Conservation (phyloP, 2,888 invertebrate species). For the Phasia obesa region DNA sequence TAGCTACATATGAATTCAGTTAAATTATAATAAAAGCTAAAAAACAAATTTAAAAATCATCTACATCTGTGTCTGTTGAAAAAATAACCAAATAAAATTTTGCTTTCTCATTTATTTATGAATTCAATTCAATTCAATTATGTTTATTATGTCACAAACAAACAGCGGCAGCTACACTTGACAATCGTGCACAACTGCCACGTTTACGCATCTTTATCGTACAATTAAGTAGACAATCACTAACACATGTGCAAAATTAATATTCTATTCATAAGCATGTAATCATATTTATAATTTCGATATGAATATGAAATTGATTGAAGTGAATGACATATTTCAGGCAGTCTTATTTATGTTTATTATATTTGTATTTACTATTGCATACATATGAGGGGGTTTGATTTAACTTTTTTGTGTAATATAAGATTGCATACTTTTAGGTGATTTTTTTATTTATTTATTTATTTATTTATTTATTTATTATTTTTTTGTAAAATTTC, state of each 20-base stretch:
- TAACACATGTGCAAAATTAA: slow-evolving; percentile 30
- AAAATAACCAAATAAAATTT: too few relatives aligned
- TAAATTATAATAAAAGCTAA: too few relatives aligned
- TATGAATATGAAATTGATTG: slow-evolving; percentile 50
- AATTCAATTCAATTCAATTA: slow-evolving; percentile 27
- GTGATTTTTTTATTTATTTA: not conserved
- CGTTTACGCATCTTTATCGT: slow-evolving; percentile 5
- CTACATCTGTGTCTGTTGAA: too few relatives aligned
- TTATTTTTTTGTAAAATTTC: too few relatives aligned
- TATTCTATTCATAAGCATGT: slow-evolving; percentile 16
- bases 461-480: not conserved
- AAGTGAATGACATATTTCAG: slow-evolving; percentile 35
- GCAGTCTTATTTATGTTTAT: slow-evolving; percentile 6
- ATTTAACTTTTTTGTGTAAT: not conserved
- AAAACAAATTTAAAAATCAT: too few relatives aligned
- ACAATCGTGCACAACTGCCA: not conserved
- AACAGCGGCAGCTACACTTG: not conserved
- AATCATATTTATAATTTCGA: slow-evolving; percentile 13
- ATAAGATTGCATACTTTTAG: not conserved
- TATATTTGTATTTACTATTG: not conserved
- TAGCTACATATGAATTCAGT: too few relatives aligned
- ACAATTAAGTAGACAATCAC: slow-evolving; percentile 38
- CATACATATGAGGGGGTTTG: slow-evolving; percentile 8
- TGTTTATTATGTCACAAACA: slow-evolving; percentile 10
- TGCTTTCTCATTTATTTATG: not conserved